Base-by-base conservation (phyloP, 2,888 invertebrate genomes). In the Lasioglossum morio region DNA sequence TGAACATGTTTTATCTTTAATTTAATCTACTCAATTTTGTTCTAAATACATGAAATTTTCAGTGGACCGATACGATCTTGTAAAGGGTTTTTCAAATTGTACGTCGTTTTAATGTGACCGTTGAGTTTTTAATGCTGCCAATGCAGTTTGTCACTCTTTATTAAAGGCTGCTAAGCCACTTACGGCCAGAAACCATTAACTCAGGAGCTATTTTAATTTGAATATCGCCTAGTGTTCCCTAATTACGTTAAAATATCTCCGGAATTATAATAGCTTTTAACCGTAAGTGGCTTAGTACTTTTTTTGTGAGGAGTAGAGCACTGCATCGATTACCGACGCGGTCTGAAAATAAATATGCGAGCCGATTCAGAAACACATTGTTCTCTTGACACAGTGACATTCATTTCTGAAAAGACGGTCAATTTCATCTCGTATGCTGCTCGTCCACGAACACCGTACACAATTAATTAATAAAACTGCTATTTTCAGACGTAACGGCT, bases 131-230 rank as follows among this genome's bases (percentile, higher is more conserved):
- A 53, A 53, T 53, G 53, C 53, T 10, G 53, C 63, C 27, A 7
- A 30, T 30, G 30, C 63, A 63, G 63, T 30, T 63, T 16, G 30
- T 63, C 63, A 63, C 16, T 63, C 63, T 63, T 63, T 63, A 63
- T 63, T 63, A 63, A 63, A 63, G 63, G n/a, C 53, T 53, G n/a
- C 53, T 53, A 53, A 53, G 63, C 27, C 63, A 63, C 63, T 63
- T 63, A 30, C 16, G 16, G 30, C 30, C 12, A 30, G 63, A 30
- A 63, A 16, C 63, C 63, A 30, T 63, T 63, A 63, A 63, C 63
- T 63, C 63, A 16, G 30, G 23, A 10, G 53, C 23, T 53, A n/a
- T 53, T 30, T 63, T 63, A 63, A 63, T 63, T 63, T 63, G 63
- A 63, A 63, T 30, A 63, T 30, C 63, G 30, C 30, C 63, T 27